Percentiles rank a stretch among this genome's conserved stretches.
phyloP scores from a whole-genome alignment of 2,113 vertebrate genomes.

The Osmerus mordax region DNA sequence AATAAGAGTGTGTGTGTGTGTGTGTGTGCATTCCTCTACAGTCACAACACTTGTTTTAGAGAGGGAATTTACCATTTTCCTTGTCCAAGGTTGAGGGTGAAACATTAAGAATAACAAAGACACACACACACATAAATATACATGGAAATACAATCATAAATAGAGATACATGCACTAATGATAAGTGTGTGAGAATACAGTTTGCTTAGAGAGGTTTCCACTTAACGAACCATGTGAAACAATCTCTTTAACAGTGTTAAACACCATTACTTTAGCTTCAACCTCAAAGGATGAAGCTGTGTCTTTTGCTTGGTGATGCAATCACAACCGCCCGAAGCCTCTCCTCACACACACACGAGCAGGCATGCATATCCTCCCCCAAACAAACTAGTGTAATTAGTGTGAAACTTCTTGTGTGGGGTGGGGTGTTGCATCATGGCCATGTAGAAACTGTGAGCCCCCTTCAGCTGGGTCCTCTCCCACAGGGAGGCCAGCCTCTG shows the following conservation, averaged over 20 bases:
- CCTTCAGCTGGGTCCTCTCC: constrained; percentile 83
- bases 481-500: constrained; percentile 81
- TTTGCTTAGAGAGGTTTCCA: constrained; percentile 42
- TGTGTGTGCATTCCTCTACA: not conserved
- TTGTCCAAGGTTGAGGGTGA: too few relatives aligned
- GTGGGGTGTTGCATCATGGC: constrained; percentile 83
- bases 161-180: not conserved
- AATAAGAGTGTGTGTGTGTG: constrained; percentile 1
- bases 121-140: constrained; percentile 12
- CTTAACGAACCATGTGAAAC: constrained; percentile 20
- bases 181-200: constrained; percentile 1
- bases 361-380: not conserved
- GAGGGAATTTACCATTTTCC: not conserved
- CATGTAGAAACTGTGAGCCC: constrained; percentile 81
- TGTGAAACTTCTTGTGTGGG: constrained; percentile 82
- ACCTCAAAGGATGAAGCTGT: not conserved
- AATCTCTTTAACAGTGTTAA: too few relatives aligned
- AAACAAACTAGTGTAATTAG: constrained; percentile 3
- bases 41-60: constrained; percentile 18
- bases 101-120: not conserved
- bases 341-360: not conserved
- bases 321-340: not conserved
- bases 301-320: not conserved
- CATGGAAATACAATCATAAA: not conserved
- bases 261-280: too few relatives aligned